These are phyloP conservation scores for Sebastes minor DNA, from an alignment of 2,797 vertebrate genomes.

Conservation along the genomic window DNA sequence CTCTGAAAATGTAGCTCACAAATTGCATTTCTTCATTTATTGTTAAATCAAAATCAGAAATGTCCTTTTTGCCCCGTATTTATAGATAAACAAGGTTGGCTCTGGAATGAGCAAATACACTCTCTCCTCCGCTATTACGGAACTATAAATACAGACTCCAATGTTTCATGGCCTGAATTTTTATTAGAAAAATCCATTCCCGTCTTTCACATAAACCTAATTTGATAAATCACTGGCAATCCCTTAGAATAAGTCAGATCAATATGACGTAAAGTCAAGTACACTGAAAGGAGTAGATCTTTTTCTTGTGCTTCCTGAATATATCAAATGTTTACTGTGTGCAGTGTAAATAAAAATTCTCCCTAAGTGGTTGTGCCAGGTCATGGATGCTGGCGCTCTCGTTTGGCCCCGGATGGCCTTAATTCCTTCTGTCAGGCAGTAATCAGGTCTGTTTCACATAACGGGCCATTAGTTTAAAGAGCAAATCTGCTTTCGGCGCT, in stretches of 20 bases:
- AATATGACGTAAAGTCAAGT: slow-evolving; percentile 45
- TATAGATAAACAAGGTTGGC: neutral
- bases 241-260: slow-evolving; percentile 32
- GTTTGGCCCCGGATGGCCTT: slow-evolving; percentile 69
- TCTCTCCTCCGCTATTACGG: neutral
- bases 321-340: slow-evolving; percentile 54
- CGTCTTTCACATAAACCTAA: neutral
- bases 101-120: neutral
- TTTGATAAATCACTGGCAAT: slow-evolving; percentile 45
- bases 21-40: neutral
- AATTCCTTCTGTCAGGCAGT: slow-evolving; percentile 90
- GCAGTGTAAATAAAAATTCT: slow-evolving; percentile 65
- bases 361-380: slow-evolving; percentile 63
- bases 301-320: neutral
- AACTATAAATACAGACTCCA: slow-evolving; percentile 18
- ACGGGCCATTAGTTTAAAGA: slow-evolving; percentile 92
- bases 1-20: neutral
- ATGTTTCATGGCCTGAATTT: slow-evolving; percentile 3
- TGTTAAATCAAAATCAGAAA: neutral
- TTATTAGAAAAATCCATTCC: slow-evolving; percentile 3
- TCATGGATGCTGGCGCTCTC: slow-evolving; percentile 60
- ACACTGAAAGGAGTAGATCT: neutral
- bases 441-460: slow-evolving; percentile 98
- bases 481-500: slow-evolving; percentile 89
- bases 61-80: neutral